Evolutionary conservation across 1,140 invertebrate species (phyloP).

Genomic region (Papilio machaon): DNA sequence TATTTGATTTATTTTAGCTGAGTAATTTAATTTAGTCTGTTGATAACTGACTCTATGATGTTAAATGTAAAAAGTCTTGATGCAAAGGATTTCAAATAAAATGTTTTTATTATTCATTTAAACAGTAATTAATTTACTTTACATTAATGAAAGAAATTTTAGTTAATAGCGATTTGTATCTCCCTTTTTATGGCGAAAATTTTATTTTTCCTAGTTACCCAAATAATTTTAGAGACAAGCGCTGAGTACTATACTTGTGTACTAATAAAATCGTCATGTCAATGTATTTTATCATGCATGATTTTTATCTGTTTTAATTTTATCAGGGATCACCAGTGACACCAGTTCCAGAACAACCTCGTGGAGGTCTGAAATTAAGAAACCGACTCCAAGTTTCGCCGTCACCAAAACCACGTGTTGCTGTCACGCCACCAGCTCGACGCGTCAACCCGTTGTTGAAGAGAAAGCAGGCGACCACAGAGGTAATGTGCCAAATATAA

Average conservation of each 20-base stretch:
- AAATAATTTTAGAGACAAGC: not conserved
- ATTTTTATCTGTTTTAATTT: not conserved
- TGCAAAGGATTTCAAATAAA: too few species aligned
- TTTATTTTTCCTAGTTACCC: too few species aligned
- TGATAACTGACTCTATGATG: too few species aligned
- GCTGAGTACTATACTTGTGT: too few species aligned
- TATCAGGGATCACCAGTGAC: constrained; percentile 62
- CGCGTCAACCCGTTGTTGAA: constrained; percentile 70
- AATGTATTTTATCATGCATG: not conserved
- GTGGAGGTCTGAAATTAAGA: constrained; percentile 60
- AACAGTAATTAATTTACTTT: too few species aligned
- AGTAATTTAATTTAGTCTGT: too few species aligned
- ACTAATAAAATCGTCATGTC: not conserved
- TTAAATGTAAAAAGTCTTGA: too few species aligned
- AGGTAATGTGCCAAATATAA: constrained; percentile 52
- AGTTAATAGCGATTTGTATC: too few species aligned
- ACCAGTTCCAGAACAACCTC: constrained; percentile 61
- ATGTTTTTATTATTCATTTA: too few species aligned
- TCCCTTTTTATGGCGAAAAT: too few species aligned
- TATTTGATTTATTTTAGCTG: too few species aligned
- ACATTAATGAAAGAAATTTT: too few species aligned
- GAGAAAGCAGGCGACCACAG: constrained; percentile 67
- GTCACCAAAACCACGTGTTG: constrained; percentile 64
- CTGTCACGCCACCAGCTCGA: constrained; percentile 55
- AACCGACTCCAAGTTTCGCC: constrained; percentile 68